Evolutionary conservation across 2,113 vertebrate species (phyloP), one percentile per base, ranked within the genome.

Genomic region (Amblyornis subalaris): DNA sequence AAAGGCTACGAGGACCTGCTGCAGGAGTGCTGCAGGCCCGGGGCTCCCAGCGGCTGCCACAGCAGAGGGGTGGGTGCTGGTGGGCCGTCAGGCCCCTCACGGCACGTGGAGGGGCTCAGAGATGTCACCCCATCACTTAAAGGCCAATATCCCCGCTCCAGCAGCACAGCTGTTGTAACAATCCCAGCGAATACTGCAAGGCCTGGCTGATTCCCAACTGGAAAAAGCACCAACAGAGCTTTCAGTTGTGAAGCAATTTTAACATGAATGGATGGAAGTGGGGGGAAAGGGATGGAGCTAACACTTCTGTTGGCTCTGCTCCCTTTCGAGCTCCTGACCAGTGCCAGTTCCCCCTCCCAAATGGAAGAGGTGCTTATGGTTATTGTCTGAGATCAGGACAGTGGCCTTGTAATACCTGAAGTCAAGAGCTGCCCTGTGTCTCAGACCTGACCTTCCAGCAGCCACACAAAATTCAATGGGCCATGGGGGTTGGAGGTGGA

Each of bases 1-100:
- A 87, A 72, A 62, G 83, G 90, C 17, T 97, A 97, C 3, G 74
- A 97, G 90, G 84, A 78, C 25, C 74, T 97, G 14, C 75, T 98
- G 83, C 72, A 25, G 6, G 91, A 95, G 31, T 97, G 97, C 81
- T 97, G 97, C 78, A 65, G 77, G 80, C n/a, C 73, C 2, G 72
- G 89, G 11, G 93, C 96, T 58, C 87, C 96, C 3, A 42, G 29
- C 1, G 69, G 89, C 70, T 97, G 97, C 91, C 36, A 38, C 47
- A 72, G 94, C 42, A 76, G 42, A 93, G 97, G 87, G 94, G 95
- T 97, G 85, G 50, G 94, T 92, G 60, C 33, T 18, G 1, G 4
- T 12, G 12, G 25, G 42, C 15, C n/a, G 54, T 38, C 2, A 1
- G 22, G 50, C n/a, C 53, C 42, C 18, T 9, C 60, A 6, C 62